A percentile compares a stretch with the other conserved stretches of the same genome.
Evolutionary conservation across 2,113 vertebrate species (phyloP).

Genomic region (Struthio camelus): DNA sequence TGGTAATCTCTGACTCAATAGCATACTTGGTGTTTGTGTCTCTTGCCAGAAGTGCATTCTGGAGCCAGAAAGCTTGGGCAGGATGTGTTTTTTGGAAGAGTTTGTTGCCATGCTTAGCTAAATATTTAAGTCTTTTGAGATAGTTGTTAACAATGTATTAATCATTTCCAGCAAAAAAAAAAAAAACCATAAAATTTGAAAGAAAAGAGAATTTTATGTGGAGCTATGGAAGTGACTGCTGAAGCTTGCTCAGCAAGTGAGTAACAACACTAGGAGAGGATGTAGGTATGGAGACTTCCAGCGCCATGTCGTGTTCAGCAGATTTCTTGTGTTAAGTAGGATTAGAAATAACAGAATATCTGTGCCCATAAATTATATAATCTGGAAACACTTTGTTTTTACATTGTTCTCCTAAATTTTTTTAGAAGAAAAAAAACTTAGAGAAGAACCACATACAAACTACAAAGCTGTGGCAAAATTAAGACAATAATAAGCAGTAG

Average conservation of each 20-base stretch:
- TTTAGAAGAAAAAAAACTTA: background rate
- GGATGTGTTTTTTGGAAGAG: background rate
- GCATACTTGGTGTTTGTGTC: background rate
- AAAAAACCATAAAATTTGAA: background rate
- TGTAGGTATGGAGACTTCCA: background rate
- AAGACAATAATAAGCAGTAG: background rate
- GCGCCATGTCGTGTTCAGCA: background rate
- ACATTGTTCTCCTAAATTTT: background rate
- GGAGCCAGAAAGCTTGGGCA: fast-evolving
- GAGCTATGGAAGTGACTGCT: background rate
- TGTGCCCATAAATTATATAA: background rate
- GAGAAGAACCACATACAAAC: background rate
- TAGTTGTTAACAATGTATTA: background rate
- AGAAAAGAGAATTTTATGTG: background rate
- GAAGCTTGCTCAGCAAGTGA: background rate
- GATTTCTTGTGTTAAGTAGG: background rate
- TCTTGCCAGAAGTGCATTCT: background rate
- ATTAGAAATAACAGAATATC: background rate
- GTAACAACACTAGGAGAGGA: background rate
- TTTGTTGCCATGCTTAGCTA: background rate
- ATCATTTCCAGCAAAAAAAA: background rate
- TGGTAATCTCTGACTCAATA: background rate
- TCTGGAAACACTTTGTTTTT: background rate
- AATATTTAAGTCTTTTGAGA: background rate
- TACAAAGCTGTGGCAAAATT: background rate